Conservation (phyloP, 2,797 vertebrate species). For the Tokudaia tokunoshimensis region DNA sequence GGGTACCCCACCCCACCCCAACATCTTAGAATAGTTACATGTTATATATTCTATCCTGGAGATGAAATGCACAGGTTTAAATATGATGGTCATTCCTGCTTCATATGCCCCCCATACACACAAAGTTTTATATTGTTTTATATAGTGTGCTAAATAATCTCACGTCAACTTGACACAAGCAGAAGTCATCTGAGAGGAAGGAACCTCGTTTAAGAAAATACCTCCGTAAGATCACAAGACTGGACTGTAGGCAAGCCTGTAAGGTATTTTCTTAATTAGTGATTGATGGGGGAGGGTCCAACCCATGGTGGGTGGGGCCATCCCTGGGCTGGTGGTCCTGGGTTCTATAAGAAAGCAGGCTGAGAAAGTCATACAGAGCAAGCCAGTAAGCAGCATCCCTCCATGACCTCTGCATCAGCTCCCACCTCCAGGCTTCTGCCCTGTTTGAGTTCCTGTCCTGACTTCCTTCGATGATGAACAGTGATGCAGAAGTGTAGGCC, state of each 20-base stretch:
- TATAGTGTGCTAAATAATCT: background rate
- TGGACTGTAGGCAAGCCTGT: background rate
- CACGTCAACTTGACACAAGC: background rate
- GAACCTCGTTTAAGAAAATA: background rate
- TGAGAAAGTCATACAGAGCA: background rate
- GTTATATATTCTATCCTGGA: background rate
- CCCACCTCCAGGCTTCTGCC: background rate
- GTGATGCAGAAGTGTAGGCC: background rate
- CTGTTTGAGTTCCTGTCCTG: background rate
- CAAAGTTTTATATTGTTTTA: background rate
- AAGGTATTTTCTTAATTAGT: background rate
- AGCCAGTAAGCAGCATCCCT: background rate
- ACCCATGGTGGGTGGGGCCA: no score
- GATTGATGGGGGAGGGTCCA: background rate
- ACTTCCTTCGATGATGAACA: background rate
- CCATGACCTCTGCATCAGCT: background rate
- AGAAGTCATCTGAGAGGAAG: background rate
- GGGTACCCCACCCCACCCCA: background rate
- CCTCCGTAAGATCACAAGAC: background rate
- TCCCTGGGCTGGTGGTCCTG: background rate
- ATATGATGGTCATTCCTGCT: background rate
- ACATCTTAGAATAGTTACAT: background rate
- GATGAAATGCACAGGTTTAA: background rate
- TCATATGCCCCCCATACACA: background rate
- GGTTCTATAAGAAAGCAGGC: background rate